Conservation (phyloP, 1,140 invertebrate genomes). For the Agraylea sexmaculata region DNA sequence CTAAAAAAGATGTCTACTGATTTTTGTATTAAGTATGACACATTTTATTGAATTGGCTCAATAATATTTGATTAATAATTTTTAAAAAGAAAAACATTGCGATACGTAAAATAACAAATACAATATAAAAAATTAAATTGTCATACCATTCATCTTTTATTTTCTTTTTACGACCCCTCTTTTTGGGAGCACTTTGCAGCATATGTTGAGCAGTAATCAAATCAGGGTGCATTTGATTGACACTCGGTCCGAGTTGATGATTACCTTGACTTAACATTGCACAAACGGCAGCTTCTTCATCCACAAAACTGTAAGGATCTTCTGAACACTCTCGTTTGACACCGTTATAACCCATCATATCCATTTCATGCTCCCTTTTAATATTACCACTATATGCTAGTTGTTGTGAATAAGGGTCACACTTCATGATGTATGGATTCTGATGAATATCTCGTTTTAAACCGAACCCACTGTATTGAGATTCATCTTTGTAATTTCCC, state of each 20-base stretch:
- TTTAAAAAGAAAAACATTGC: not conserved
- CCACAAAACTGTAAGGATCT: slow-evolving; percentile 72
- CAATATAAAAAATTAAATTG: slow-evolving; percentile 4
- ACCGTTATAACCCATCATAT: slow-evolving; percentile 25
- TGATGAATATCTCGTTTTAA: slow-evolving; percentile 23
- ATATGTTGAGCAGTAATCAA: slow-evolving; percentile 38
- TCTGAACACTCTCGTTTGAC: slow-evolving; percentile 53
- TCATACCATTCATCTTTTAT: slow-evolving; percentile 44
- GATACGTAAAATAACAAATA: slow-evolving; percentile 1
- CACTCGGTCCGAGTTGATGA: slow-evolving; percentile 21
- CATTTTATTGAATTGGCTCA: too few species aligned
- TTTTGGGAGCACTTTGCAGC: slow-evolving; percentile 57
- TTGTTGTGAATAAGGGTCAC: slow-evolving; percentile 19
- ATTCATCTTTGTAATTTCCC: slow-evolving; percentile 19
- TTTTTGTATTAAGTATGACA: too few species aligned
- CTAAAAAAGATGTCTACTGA: too few species aligned
- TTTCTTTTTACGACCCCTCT: slow-evolving; percentile 72
- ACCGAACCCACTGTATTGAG: slow-evolving; percentile 17
- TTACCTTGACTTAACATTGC: slow-evolving; percentile 34
- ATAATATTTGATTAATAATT: not conserved
- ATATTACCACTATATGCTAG: slow-evolving; percentile 28
- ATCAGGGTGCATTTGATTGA: slow-evolving; percentile 23
- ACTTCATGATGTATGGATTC: slow-evolving; percentile 17
- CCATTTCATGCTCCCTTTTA: slow-evolving; percentile 34
- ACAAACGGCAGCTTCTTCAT: slow-evolving; percentile 53